Evolutionary conservation across 1,140 invertebrate genomes (phyloP), one percentile per base, ranked within the genome.

Genomic region (Zaprionus ornatus): DNA sequence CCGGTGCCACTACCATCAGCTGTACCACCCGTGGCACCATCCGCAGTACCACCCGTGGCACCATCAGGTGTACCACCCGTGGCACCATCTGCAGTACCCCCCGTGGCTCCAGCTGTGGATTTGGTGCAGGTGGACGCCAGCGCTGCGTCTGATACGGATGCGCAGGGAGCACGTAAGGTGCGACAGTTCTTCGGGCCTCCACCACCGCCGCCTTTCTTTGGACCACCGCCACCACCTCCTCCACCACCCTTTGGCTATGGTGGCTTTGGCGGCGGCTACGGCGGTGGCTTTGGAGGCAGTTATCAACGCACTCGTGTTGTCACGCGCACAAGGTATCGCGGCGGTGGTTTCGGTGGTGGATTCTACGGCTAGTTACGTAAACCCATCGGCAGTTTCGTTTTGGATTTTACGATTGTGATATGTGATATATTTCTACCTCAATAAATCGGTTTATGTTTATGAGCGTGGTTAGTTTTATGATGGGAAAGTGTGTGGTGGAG

Each of bases 291-390:
- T 13, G 86, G 62, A n/a, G 52, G 50, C 17, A 35, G 82, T 1
- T 91, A 77, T 35, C 75, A 82, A 54, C 82, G 90, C 25, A 91
- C 84, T 10, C 90, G 76, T 1, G 79, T 87, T 32, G 74, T 91
- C 27, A 91, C 90, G 29, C 90, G 90, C 21, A 87, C 84, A 4
- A 67, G 83, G 10, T 80, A 80, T 23, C 72, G 90, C 61, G 65
- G 90, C 27, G 91, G 69, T 45, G 69, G 69, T 17, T 71, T 71
- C 42, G 82, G 77, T 48, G 90, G 80, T 42, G 87, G 85, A 50
- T 91, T 78, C 61, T 91, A 91, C 40, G 90, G 90, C 23, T 91
- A 83, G 83, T n/a, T n/a, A 32, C 29, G 29, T 10, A 32, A 32
- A 32, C 29, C 37, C 9, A 23, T 17, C 12, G 25, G 9, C 29